Conservation (phyloP, 2,113 vertebrate genomes). For the Chrysemys picta region DNA sequence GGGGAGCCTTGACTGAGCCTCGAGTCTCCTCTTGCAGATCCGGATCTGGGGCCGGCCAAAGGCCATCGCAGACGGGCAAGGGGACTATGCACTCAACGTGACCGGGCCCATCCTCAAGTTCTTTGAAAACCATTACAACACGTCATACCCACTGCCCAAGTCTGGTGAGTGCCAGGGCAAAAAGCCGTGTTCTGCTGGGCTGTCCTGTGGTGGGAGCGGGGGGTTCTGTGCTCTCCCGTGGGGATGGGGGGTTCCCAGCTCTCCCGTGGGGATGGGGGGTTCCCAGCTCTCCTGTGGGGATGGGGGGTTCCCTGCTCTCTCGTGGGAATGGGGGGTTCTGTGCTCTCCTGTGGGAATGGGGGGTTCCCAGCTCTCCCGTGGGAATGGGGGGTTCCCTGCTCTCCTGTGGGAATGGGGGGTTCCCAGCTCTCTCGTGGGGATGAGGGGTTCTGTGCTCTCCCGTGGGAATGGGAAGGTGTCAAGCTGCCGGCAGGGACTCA, state of each 20-base stretch:
- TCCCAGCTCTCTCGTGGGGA: too few species aligned
- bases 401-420: too few species aligned
- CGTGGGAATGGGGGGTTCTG: too few species aligned
- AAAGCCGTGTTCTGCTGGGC: fast-evolving
- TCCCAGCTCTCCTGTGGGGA: too few species aligned
- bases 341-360: too few species aligned
- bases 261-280: too few species aligned
- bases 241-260: neutral
- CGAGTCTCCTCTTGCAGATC: slow-evolving; percentile 74
- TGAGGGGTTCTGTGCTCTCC: too few species aligned
- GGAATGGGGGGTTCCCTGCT: neutral
- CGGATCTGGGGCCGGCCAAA: slow-evolving; percentile 89
- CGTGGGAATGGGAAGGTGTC: too few species aligned
- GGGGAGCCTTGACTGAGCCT: neutral
- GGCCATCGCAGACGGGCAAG: slow-evolving; percentile 77
- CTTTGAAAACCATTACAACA: slow-evolving; percentile 80
- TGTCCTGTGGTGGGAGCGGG: fast-evolving
- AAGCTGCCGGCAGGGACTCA: too few species aligned
- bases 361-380: too few species aligned
- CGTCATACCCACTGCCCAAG: slow-evolving; percentile 85
- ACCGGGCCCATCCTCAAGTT: slow-evolving; percentile 86
- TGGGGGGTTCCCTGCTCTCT: too few species aligned
- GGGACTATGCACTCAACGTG: slow-evolving; percentile 75
- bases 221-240: neutral
- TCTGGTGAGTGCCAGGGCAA: slow-evolving; percentile 79